A percentile compares a stretch with the other conserved stretches of the same genome.
Conservation (phyloP, 2,113 vertebrate genomes). For the Ageneiosus marmoratus region DNA sequence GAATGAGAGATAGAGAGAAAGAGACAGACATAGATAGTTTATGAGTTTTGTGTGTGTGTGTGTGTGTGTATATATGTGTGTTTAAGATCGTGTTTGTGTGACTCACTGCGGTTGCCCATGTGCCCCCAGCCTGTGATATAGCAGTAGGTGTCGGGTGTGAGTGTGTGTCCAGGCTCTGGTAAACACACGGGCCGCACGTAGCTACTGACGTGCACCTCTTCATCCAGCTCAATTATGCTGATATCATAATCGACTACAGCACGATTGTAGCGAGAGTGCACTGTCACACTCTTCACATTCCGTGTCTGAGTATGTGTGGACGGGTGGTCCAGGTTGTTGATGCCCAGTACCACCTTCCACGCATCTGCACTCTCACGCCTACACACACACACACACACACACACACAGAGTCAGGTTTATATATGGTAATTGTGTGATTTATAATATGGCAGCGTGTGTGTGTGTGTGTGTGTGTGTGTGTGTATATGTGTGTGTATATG, state of each 20-base stretch:
- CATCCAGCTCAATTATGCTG: conserved; percentile 86
- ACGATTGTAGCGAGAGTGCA: conserved; percentile 90
- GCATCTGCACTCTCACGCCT: conserved; percentile 85
- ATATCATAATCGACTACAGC: conserved; percentile 95
- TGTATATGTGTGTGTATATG: conserved; percentile 13
- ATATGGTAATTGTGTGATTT: background rate
- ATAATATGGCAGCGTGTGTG: background rate
- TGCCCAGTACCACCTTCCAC: conserved; percentile 92
- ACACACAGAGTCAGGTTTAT: background rate
- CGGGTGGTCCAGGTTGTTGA: conserved; percentile 90
- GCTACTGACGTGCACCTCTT: conserved; percentile 74
- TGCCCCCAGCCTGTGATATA: conserved; percentile 98
- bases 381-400: conserved; percentile 25
- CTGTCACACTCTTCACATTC: conserved; percentile 81
- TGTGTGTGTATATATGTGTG: conserved; percentile 28
- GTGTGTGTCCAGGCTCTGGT: conserved; percentile 71
- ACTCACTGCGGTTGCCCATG: conserved; percentile 93
- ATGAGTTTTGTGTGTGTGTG: conserved; percentile 16
- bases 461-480: background rate
- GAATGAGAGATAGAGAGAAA: conserved; percentile 40
- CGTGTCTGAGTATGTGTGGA: conserved; percentile 82
- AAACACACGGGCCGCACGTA: conserved; percentile 89
- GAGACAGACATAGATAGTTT: conserved; percentile 19
- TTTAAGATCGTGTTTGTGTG: background rate
- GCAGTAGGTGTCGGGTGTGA: conserved; percentile 87